Conservation (phyloP, 2,113 vertebrate genomes). For the Pao palembangensis region DNA sequence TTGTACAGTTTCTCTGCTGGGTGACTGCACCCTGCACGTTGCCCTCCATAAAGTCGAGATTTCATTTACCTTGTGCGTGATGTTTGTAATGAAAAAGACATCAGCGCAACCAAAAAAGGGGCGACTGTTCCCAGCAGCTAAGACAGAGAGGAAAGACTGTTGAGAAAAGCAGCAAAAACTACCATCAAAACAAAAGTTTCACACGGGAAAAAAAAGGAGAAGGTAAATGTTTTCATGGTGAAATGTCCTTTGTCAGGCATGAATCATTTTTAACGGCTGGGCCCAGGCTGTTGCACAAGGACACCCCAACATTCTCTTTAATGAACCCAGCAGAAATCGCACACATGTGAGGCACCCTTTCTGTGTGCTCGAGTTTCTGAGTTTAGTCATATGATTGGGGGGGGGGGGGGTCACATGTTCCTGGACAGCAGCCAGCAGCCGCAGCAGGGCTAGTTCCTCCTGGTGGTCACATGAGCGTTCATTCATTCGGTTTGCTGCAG, state of each 20-base stretch:
- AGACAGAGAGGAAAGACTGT: not conserved
- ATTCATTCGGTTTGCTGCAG: conserved; percentile 53
- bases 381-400: conserved; percentile 59
- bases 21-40: conserved; percentile 29
- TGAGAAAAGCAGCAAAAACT: too few species aligned
- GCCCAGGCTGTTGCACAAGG: conserved; percentile 15
- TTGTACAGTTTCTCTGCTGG: conserved; percentile 11
- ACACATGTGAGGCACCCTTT: conserved; percentile 37
- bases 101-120: conserved; percentile 20
- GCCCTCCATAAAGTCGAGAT: conserved; percentile 19
- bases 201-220: not conserved
- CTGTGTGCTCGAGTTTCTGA: conserved; percentile 13
- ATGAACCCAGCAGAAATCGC: conserved; percentile 16
- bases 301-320: conserved; percentile 5
- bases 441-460: conserved; percentile 56
- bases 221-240: not conserved
- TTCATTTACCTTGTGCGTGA: conserved; percentile 17
- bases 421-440: conserved; percentile 40
- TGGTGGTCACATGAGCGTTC: conserved; percentile 62
- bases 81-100: conserved; percentile 9
- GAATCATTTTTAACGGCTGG: conserved; percentile 1
- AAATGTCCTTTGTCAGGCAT: too few species aligned
- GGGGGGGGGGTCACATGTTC: conserved; percentile 62
- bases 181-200: too few species aligned
- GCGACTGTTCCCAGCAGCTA: not conserved